Base-by-base conservation (phyloP, 1,140 invertebrate species). In the Caenorhabditis remanei region DNA sequence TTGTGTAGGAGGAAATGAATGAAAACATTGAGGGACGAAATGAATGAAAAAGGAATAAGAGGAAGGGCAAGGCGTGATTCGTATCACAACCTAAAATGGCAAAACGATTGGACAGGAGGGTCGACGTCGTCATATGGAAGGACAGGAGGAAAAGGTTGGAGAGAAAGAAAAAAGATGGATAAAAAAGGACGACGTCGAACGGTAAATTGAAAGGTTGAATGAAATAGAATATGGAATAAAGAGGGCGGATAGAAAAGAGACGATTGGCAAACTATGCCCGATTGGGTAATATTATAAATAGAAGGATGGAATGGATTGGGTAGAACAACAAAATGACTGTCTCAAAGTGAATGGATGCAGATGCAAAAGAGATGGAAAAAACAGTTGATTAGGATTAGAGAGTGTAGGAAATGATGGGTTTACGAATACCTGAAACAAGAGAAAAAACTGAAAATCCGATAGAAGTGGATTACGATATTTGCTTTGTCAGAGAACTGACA, bases 241-340 rank as follows among this genome's bases (percentile, higher is more conserved):
- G 40, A 19, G 6, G 9, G 46, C 24, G 46, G n/a, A 5, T 79
- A 21, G 71, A 41, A 0, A 46, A 5, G 16, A 67, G 43, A 48
- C 43, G 67, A 50, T 50, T 79, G 43, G 71, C 71, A 50, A 79
- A 79, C 71, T 79, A 41, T 79, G 71, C 71, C 40, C 43, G 71
- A 50, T 79, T 79, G 46, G 71, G 71, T 79, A 79, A 79, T 79
- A 79, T 48, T 79, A 79, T 79, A 32, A 79, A 79, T 24, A 79
- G 71, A 41, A 16, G 65, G 65, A 58, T 50, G 14, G 50, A 50
- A 50, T 50, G 14, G 50, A 50, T 11, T 50, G n/a, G 56, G 56
- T 58, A 58, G 56, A 58, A 58, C 56, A 58, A 58, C 50, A 58
- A 58, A 58, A 58, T 58, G n/a, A n/a, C 2, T 53, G 13, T 53